Conservation (phyloP, 2,113 vertebrate genomes). For the Tyrannus savana region DNA sequence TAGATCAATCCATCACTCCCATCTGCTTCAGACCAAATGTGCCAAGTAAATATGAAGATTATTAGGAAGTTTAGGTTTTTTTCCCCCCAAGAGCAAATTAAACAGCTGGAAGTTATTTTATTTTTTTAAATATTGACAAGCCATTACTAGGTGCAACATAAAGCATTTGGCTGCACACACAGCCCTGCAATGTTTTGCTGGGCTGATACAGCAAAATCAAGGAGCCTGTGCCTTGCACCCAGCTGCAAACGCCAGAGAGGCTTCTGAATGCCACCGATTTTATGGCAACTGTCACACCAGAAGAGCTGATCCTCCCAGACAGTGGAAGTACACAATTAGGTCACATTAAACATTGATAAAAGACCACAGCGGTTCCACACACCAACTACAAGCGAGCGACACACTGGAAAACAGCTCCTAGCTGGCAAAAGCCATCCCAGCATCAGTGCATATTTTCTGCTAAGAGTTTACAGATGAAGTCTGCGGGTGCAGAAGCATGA, state of each 20-base stretch:
- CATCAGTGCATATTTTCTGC: background rate
- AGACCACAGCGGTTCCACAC: background rate
- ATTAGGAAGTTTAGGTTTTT: background rate
- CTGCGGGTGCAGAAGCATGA: rapidly evolving
- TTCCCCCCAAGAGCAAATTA: background rate
- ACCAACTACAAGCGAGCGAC: background rate
- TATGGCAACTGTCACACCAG: background rate
- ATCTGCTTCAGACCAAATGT: background rate
- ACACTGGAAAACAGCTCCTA: background rate
- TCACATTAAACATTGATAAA: slow-evolving; percentile 30
- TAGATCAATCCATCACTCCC: background rate
- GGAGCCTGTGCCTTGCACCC: background rate
- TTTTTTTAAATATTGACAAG: background rate
- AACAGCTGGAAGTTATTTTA: background rate
- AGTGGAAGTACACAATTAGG: slow-evolving; percentile 39
- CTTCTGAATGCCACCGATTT: background rate
- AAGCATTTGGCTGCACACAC: background rate
- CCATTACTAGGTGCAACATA: background rate
- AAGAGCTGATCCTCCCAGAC: background rate
- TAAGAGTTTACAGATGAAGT: background rate
- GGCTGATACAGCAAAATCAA: slow-evolving; percentile 7
- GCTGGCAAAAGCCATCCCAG: background rate
- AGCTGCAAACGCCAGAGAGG: background rate
- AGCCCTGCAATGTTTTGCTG: rapidly evolving
- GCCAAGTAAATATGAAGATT: background rate